Evolutionary conservation across 2,113 vertebrate species (phyloP), one percentile per base, ranked within the genome.

Genomic region (Odobenus rosmarus): DNA sequence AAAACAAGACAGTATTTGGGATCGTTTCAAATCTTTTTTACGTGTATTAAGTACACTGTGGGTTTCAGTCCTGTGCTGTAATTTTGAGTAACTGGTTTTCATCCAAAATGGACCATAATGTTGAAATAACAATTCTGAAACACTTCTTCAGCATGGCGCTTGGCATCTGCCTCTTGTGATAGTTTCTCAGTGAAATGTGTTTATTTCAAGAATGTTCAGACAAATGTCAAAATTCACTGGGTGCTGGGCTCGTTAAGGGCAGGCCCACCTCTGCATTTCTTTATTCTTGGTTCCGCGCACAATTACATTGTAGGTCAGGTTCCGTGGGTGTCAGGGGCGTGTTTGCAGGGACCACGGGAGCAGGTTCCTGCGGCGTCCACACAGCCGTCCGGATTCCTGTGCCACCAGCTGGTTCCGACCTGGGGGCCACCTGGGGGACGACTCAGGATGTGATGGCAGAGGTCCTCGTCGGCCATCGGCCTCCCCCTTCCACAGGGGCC

Each of bases 361-460:
- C 4, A 2, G 5, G 16, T 31, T 10, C 72, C 61, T 31, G 36
- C 4, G 9, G n/a, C 16, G 0, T 28, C 10, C 31, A 10, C 23
- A 26, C 23, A 36, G 15, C 42, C 4, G 1, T 18, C 51, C 16
- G 2, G 55, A 31, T 74, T 36, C 31, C 53, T 3, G 5, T 53
- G 24, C 42, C 6, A 33, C 31, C 2, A 7, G 23, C 46, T 2
- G 5, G 36, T 23, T 23, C 1, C 0, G 1, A 49, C 67, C 33
- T 69, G 33, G 4, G 67, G 67, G 18, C 18, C 67, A 36, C 18
- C 67, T 69, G 33, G 67, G 51, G 28, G 21, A 24, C 0, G 19
- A 46, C 46, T 42, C 51, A 4, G 36, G 36, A 7, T 9, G 36
- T 36, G 51, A 49, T 16, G 74, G 24, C 64, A 39, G 33, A 72